Percentiles rank a stretch among this genome's conserved stretches.
Evolutionary conservation across 2,888 invertebrate genomes (phyloP).

Genomic region (Tipula vernalis): DNA sequence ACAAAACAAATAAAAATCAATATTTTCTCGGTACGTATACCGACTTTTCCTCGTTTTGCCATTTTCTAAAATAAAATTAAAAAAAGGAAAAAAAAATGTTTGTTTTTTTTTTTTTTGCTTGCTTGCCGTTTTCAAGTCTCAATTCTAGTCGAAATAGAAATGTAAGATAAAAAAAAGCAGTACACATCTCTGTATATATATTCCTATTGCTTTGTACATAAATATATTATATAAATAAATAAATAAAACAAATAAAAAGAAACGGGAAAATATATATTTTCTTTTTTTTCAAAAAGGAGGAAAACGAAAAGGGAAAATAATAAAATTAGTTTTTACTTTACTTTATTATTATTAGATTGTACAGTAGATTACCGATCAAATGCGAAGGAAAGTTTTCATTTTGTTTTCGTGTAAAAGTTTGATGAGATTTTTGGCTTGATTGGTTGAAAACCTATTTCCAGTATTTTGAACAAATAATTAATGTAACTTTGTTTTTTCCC

Average conservation of each 20-base stretch:
- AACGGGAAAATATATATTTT: neutral
- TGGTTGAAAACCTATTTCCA: neutral
- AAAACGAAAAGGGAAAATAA: neutral
- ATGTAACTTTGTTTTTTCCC: no score
- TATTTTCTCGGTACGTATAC: neutral
- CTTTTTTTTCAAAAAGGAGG: neutral
- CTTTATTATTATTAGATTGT: neutral
- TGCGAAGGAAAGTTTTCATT: neutral
- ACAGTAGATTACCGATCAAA: neutral
- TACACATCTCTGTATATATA: neutral
- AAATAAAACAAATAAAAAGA: neutral
- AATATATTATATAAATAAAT: neutral
- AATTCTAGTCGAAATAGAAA: neutral
- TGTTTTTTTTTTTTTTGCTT: no score
- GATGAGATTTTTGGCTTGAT: neutral
- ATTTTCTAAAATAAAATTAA: neutral
- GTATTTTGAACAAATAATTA: no score
- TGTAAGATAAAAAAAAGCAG: neutral
- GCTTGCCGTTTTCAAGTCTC: neutral
- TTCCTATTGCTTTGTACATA: neutral
- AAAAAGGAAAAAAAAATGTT: neutral
- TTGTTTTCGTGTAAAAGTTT: neutral
- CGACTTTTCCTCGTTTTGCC: neutral
- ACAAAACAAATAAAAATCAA: neutral
- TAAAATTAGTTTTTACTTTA: neutral